phyloP scores from a whole-genome alignment of 2,113 vertebrate species.

The Notiomystis cincta region DNA sequence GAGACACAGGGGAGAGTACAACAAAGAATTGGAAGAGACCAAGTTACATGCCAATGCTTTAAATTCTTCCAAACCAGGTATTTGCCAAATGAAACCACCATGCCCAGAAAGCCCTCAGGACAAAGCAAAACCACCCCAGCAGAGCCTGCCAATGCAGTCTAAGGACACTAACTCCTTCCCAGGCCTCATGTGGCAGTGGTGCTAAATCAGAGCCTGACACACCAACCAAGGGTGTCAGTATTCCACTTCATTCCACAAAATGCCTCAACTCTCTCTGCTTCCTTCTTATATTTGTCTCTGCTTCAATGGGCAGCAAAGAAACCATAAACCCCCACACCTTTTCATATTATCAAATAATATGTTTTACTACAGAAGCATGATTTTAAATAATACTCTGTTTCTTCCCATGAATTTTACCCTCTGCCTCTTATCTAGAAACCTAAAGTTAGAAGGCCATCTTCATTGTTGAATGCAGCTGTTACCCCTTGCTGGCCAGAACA shows the following conservation, averaged over 20 bases:
- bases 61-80: not conserved
- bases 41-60: not conserved
- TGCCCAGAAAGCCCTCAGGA: not conserved
- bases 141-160: not conserved
- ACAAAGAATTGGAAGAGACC: not conserved
- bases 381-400: not conserved
- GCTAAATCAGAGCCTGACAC: not conserved
- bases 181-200: fast-evolving
- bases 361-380: not conserved
- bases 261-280: not conserved
- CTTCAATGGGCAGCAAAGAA: not conserved
- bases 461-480: not conserved
- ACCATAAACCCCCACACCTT: not conserved
- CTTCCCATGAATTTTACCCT: not conserved
- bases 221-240: not conserved
- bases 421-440: not conserved
- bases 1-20: not conserved
- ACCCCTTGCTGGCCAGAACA: not conserved
- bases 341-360: not conserved
- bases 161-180: not conserved
- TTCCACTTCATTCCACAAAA: not conserved
- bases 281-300: not conserved
- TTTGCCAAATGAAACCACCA: not conserved
- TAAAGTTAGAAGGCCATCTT: not conserved
- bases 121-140: not conserved